A percentile compares a stretch with the other conserved stretches of the same genome.
These are phyloP conservation scores for Sarotherodon lohbergeri DNA, from an alignment of 2,113 vertebrate species.

Conservation along the genomic window DNA sequence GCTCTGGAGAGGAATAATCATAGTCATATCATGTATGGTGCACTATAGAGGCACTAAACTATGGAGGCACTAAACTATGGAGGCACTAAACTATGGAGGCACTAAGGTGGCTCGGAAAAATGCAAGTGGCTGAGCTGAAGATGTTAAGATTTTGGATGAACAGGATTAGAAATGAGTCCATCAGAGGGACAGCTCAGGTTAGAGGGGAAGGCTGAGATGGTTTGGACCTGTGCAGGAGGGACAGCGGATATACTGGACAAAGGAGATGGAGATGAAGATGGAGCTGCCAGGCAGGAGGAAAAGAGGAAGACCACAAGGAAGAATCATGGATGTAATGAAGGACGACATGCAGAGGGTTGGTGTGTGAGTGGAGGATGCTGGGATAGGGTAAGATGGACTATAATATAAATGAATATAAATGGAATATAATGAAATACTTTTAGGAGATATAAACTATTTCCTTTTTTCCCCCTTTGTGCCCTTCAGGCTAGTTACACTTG, in stretches of 20 bases:
- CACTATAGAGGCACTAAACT: not conserved
- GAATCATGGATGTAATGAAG: not conserved
- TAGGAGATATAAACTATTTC: not conserved
- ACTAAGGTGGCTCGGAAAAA: not conserved
- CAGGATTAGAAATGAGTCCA: not conserved
- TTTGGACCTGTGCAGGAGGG: not conserved
- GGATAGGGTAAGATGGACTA: not conserved
- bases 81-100: not conserved
- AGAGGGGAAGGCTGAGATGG: not conserved
- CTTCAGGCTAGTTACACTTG: not conserved
- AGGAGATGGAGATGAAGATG: not conserved
- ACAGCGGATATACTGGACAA: not conserved
- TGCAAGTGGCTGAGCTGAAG: not conserved
- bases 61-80: rapidly evolving
- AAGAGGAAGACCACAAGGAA: rapidly evolving
- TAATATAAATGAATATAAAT: not conserved
- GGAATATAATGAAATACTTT: not conserved
- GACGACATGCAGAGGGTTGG: not conserved
- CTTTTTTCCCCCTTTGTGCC: rapidly evolving
- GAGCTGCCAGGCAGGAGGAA: not conserved
- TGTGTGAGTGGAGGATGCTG: not conserved
- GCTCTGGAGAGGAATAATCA: rapidly evolving
- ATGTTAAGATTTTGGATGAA: not conserved
- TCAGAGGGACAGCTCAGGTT: not conserved
- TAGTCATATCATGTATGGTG: not conserved